Evolutionary conservation across 2,888 invertebrate species (phyloP), one percentile per base, ranked within the genome.

Genomic region (Rotaria magnacalcarata): DNA sequence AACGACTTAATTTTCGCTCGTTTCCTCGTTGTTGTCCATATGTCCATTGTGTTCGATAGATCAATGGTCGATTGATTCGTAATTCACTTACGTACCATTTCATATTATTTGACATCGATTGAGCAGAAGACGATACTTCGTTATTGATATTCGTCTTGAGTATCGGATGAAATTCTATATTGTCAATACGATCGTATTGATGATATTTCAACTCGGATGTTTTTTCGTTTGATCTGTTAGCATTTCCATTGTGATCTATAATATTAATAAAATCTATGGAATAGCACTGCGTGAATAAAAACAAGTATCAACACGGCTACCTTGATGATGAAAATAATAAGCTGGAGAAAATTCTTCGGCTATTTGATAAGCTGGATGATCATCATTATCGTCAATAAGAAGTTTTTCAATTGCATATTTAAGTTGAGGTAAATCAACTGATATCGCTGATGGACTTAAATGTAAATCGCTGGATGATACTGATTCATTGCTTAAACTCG

Each of bases 61-160:
- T 80, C 24, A 47, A 47, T 24, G 43, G 80, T n/a, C 47, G 43
- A 47, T 80, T 43, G 0, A 80, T 80, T 43, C 80, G 43, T 80
- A 80, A 80, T 80, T 80, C 80, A 80, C 80, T 80, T 4, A 80
- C 47, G 47, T 80, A 80, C 80, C 80, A 80, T 80, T 80, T 80
- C 14, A 47, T 47, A 43, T 47, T 43, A 47, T 47, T 47, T 27
- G 67, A 34, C 7, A 19, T 34, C 4, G 16, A 6, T 34, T 24
- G 27, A 34, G 7, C 3, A 67, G 34, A 4, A 27, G 41, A 16
- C 34, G 41, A 19, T 14, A 27, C 8, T 67, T 34, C 34, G 34
- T 34, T 19, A 34, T 67, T 27, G 16, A 8, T 24, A 60, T 60
- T 27, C 14, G 8, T 11, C 7, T 16, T 34, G 19, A 19, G 34